Evolutionary conservation across 2,797 vertebrate species (phyloP).

Genomic region (Hipposideros larvatus): DNA sequence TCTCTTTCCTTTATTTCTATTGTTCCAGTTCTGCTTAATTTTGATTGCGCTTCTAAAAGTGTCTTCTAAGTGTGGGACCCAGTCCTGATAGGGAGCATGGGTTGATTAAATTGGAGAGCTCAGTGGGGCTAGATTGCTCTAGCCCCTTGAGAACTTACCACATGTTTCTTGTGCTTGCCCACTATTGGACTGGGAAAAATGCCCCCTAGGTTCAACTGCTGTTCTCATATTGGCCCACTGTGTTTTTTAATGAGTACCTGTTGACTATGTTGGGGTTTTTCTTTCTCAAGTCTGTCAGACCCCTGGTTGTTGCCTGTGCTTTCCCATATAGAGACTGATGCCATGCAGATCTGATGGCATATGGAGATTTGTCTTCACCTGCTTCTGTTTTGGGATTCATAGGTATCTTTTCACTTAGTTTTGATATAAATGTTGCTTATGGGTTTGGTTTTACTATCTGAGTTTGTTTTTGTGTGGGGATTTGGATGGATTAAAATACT

Average conservation of each 20-base stretch:
- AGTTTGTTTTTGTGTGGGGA: neutral
- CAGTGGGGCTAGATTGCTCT: neutral
- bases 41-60: neutral
- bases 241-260: neutral
- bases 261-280: neutral
- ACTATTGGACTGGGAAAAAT: neutral
- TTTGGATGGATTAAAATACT: constrained; percentile 49
- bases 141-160: neutral
- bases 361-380: constrained; percentile 22
- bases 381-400: neutral
- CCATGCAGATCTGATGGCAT: neutral
- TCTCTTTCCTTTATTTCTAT: constrained; percentile 23
- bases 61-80: neutral
- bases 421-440: constrained; percentile 46
- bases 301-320: neutral
- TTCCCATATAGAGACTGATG: neutral
- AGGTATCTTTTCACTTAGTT: constrained; percentile 39
- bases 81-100: neutral
- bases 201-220: neutral
- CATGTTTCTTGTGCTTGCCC: neutral
- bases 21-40: constrained; percentile 20
- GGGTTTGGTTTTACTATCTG: constrained; percentile 56
- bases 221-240: neutral
- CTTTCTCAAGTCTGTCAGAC: constrained; percentile 25
- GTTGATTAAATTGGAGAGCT: constrained; percentile 38